phyloP scores from a whole-genome alignment of 2,113 vertebrate genomes.

The Ceyx cyanopectus region DNA sequence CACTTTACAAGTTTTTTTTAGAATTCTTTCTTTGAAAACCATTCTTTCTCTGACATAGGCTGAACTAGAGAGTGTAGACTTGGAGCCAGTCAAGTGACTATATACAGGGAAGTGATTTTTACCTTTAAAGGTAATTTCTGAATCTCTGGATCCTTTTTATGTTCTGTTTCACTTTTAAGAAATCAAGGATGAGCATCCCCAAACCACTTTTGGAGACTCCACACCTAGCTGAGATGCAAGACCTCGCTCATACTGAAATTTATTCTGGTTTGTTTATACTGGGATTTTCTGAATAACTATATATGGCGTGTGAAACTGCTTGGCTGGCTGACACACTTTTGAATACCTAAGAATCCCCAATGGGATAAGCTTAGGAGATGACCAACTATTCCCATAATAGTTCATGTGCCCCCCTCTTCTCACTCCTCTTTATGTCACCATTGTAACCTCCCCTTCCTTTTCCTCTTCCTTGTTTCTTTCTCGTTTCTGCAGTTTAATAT shows the following conservation, averaged over 20 bases:
- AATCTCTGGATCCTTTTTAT: not conserved
- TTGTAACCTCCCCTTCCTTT: not conserved
- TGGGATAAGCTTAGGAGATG: not conserved
- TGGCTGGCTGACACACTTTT: not conserved
- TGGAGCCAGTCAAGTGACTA: not conserved
- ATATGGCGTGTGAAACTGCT: not conserved
- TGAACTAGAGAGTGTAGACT: not conserved
- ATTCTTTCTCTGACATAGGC: not conserved
- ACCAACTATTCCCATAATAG: accelerated
- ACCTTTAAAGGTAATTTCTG: not conserved
- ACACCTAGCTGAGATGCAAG: not conserved
- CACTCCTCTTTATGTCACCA: not conserved
- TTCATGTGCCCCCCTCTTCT: not conserved
- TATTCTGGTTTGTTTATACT: not conserved
- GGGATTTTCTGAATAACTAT: not conserved
- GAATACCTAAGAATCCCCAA: not conserved
- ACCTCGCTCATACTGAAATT: not conserved
- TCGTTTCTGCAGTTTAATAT: not conserved
- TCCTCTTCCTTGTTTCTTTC: not conserved
- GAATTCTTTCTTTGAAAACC: not conserved
- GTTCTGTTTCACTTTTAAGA: not conserved
- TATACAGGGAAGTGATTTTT: not conserved
- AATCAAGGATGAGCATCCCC: accelerated
- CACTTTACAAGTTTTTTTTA: not conserved
- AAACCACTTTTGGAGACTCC: not conserved